These are phyloP conservation scores for Archegozetes longisetosus DNA, from an alignment of 1,140 invertebrate species.

Conservation along the genomic window DNA sequence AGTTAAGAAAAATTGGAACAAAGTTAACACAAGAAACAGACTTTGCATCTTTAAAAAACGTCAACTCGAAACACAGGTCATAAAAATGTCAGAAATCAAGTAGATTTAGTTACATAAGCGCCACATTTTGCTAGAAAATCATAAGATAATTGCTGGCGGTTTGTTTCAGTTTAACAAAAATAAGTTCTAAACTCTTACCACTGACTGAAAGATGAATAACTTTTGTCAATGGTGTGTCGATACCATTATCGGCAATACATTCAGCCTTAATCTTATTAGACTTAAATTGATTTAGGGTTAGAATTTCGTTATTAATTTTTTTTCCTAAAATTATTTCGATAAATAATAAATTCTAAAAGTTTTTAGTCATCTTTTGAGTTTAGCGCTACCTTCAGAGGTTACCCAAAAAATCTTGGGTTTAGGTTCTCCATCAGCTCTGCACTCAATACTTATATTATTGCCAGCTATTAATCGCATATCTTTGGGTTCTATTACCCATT, in stretches of 20 bases:
- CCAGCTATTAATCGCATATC: conserved; percentile 67
- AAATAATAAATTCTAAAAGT: too few species aligned
- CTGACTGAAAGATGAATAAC: too few species aligned
- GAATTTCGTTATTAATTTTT: not conserved
- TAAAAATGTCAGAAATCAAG: not conserved
- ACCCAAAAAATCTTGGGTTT: conserved; percentile 65
- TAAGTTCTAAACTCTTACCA: not conserved
- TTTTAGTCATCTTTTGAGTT: too few species aligned
- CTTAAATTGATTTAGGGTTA: not conserved
- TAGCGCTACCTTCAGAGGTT: conserved; percentile 16
- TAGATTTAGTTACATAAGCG: not conserved
- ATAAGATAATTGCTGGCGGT: not conserved
- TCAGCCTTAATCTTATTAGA: not conserved
- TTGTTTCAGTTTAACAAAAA: not conserved
- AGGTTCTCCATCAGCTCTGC: conserved; percentile 73
- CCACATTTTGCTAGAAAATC: not conserved
- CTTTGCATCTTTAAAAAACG: not conserved
- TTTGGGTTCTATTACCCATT: conserved; percentile 72
- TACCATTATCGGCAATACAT: too few species aligned
- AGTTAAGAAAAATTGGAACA: not conserved
- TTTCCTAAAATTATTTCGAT: not conserved
- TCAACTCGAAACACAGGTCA: not conserved
- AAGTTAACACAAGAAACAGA: not conserved
- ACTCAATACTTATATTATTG: conserved; percentile 61
- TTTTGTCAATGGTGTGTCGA: too few species aligned